phyloP scores from a whole-genome alignment of 2,797 vertebrate genomes.

The Eleutherodactylus coqui region DNA sequence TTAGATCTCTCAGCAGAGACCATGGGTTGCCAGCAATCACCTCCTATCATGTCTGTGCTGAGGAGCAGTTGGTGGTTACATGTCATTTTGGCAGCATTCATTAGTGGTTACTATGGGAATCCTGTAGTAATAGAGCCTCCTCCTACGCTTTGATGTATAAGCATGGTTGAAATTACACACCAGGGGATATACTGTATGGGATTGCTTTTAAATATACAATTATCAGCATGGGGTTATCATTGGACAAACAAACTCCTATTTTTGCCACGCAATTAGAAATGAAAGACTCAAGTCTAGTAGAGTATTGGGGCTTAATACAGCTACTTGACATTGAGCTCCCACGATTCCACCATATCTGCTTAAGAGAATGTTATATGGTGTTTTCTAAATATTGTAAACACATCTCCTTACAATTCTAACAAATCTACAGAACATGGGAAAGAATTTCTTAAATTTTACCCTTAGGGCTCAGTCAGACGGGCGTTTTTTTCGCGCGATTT shows the following conservation, averaged over 20 bases:
- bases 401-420: neutral
- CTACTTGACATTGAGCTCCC: neutral
- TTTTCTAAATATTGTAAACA: neutral
- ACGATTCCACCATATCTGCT: no score
- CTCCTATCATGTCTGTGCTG: neutral
- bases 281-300: neutral
- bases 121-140: neutral
- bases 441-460: no score
- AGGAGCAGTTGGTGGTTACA: neutral
- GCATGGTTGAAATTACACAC: neutral
- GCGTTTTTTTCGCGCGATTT: no score
- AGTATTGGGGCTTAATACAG: neutral
- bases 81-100: neutral
- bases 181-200: no score
- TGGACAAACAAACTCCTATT: neutral
- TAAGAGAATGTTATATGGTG: neutral
- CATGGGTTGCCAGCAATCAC: neutral
- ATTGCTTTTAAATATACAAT: neutral
- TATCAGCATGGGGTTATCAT: neutral
- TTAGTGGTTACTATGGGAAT: constrained; percentile 11
- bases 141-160: neutral
- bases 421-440: neutral
- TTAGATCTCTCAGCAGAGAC: neutral
- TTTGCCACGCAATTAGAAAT: neutral
- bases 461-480: no score